Percentiles rank a stretch among this genome's conserved stretches.
Conservation (phyloP, 2,888 invertebrate genomes). For the Serrognathus titanus region DNA sequence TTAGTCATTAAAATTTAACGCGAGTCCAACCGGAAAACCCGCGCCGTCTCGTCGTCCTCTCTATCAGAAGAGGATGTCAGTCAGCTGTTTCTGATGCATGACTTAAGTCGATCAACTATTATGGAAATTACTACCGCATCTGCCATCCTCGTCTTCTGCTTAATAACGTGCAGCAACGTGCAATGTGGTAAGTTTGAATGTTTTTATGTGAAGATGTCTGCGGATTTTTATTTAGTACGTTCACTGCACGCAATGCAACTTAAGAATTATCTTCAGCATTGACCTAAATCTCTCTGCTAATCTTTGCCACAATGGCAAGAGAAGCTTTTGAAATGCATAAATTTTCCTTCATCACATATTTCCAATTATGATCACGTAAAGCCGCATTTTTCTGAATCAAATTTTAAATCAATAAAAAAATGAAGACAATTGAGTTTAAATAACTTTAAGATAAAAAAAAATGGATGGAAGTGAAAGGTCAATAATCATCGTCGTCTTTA, state of each 20-base stretch:
- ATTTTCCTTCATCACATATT: too few species aligned
- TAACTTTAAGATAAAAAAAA: too few species aligned
- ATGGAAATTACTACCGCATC: neutral
- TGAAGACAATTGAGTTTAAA: too few species aligned
- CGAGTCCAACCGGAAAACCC: neutral
- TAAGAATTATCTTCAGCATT: neutral
- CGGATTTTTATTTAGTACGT: neutral
- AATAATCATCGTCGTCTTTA: too few species aligned
- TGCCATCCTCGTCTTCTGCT: neutral
- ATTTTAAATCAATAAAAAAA: too few species aligned
- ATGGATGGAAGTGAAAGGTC: too few species aligned
- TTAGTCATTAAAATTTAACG: too few species aligned
- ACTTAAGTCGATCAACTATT: neutral
- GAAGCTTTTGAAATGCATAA: too few species aligned
- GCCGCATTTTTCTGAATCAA: too few species aligned
- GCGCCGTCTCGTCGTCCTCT: constrained; percentile 5
- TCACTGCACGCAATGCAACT: neutral
- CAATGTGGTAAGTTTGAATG: neutral
- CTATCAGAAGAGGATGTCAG: constrained; percentile 17
- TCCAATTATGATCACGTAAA: too few species aligned
- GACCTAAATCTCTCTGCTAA: neutral
- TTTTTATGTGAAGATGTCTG: neutral
- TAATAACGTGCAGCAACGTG: neutral
- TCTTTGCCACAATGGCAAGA: too few species aligned
- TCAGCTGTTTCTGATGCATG: constrained; percentile 20